Conservation (phyloP, 2,113 vertebrate genomes). For the Taurulus bubalis region DNA sequence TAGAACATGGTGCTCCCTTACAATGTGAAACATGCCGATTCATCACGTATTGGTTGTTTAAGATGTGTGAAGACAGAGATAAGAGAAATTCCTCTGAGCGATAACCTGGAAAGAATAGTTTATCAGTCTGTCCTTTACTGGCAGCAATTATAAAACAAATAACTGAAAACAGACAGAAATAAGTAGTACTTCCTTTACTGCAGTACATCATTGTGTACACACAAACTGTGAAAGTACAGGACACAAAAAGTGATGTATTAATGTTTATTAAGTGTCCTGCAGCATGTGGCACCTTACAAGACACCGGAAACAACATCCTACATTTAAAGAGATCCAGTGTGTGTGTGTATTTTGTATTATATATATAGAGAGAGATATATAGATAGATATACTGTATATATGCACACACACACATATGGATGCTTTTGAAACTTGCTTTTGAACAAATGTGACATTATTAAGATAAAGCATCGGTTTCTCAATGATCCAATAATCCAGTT, state of each 20-base stretch:
- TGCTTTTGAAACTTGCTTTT: too few relatives aligned
- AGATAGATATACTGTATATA: too few relatives aligned
- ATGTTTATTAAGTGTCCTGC: constrained; percentile 1
- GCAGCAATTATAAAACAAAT: not conserved
- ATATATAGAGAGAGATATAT: too few relatives aligned
- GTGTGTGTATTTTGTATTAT: not conserved
- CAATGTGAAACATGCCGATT: not conserved
- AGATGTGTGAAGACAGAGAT: constrained; percentile 58
- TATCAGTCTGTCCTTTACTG: constrained; percentile 20
- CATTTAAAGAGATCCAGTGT: not conserved
- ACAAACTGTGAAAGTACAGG: not conserved
- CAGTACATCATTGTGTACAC: not conserved
- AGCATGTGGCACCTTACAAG: not conserved
- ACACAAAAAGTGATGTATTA: not conserved
- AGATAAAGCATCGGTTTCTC: constrained; percentile 6
- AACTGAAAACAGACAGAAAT: constrained; percentile 5
- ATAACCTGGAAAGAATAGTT: constrained; percentile 51
- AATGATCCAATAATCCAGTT: not conserved
- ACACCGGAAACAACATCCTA: not conserved
- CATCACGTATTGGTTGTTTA: constrained; percentile 5
- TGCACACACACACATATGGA: not conserved
- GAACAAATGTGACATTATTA: not conserved
- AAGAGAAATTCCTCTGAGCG: constrained; percentile 68
- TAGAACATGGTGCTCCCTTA: not conserved
- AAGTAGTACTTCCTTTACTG: constrained; percentile 13